Conservation (phyloP, 1,140 invertebrate genomes). For the Hylaeus anthracinus region DNA sequence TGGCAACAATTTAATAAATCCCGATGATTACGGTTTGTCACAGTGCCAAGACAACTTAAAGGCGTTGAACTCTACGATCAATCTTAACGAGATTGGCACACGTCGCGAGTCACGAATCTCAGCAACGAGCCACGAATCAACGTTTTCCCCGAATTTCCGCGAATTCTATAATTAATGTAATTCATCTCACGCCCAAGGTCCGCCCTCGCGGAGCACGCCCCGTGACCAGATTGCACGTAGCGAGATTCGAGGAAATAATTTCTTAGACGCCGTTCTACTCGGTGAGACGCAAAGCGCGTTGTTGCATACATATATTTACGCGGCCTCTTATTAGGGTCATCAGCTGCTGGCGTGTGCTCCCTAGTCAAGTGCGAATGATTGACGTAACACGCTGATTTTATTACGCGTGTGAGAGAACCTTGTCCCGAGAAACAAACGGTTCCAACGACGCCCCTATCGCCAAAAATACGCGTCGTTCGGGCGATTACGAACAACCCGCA, state of each 20-base stretch:
- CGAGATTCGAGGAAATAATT: conserved; percentile 1
- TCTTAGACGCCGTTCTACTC: background rate
- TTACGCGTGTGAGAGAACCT: conserved; percentile 32
- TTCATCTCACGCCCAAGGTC: background rate
- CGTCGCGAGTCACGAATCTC: conserved; percentile 24
- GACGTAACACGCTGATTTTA: conserved; percentile 51
- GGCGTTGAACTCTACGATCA: background rate
- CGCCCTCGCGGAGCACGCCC: no score
- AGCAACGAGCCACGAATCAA: background rate
- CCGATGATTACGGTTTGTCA: background rate
- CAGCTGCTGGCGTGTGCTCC: conserved; percentile 37
- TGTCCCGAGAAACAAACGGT: conserved; percentile 7
- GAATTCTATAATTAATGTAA: conserved; percentile 34
- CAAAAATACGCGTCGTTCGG: conserved; percentile 23
- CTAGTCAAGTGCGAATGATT: conserved; percentile 58
- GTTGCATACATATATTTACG: conserved; percentile 22
- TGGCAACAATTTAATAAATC: background rate
- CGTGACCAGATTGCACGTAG: conserved; percentile 3
- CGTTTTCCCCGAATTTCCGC: background rate
- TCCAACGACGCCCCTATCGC: background rate
- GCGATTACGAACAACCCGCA: background rate
- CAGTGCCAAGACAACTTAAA: background rate
- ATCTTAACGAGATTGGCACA: conserved; percentile 24
- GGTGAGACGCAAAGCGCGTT: conserved; percentile 23
- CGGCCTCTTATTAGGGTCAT: conserved; percentile 52